Evolutionary conservation across 1,140 invertebrate species (phyloP), one percentile per base, ranked within the genome.

Genomic region (Drosophila cardini): DNA sequence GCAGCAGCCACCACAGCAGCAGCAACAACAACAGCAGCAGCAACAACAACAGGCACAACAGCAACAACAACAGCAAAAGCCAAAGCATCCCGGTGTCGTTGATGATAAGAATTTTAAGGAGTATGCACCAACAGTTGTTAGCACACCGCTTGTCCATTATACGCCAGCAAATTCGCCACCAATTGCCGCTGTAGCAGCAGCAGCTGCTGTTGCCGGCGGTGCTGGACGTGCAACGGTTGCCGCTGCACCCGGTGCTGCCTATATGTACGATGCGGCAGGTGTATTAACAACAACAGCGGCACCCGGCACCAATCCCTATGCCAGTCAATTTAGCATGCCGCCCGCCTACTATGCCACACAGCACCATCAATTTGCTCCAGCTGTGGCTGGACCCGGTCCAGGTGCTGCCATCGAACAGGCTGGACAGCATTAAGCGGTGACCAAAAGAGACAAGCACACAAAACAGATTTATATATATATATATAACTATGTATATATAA

Each of bases 311-410:
- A 91, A 90, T 86, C 87, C 90, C 5, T 91, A 90, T 78, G 90
- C 87, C 50, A 91, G 80, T 46, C 90, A 90, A 50, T 90, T 90
- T 52, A 87, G 77, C 76, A 91, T 85, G 80, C 82, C 90, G 84
- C 65, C 83, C 45, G 78, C 83, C 18, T 87, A 87, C 30, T 90
- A 89, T 69, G 46, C 85, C 9, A 56, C 87, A 10, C 89, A 90
- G 53, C 83, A 90, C 34, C 90, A 90, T 62, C 87, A 91, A 56
- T 91, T 87, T 53, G 70, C 90, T 0, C 72, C 78, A 15, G 80
- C 80, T 2, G 74, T 83, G 3, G 89, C 80, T 9, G 90, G 81
- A n/a, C 76, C 90, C 9, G 90, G 81, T 38, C 82, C 85, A 7
- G 87, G 73, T 32, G 82, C 89, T 65, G 45, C 79, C 50, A 84